Evolutionary conservation across 2,797 vertebrate genomes (phyloP), one percentile per base, ranked within the genome.

Genomic region (Tapirus indicus): DNA sequence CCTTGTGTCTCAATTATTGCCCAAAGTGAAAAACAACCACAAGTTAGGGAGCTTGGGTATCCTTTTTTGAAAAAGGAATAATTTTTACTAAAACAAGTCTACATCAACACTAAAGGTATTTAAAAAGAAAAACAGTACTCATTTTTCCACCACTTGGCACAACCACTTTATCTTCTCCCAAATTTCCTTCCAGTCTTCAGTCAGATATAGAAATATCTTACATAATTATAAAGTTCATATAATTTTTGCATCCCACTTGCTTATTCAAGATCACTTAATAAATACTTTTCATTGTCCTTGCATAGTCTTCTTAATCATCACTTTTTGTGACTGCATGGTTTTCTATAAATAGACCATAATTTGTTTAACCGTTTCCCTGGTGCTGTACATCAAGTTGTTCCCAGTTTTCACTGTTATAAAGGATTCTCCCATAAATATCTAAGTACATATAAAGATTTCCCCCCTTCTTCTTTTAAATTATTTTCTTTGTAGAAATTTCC

Each of bases 41-140:
- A 91, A 79, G 58, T 77, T 86, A 77, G 20, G 20, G 52, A 44
- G 10, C 32, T 74, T 87, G 69, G 9, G 10, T 72, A 25, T 41
- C 62, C 35, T 93, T 44, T 71, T 56, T 41, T 88, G 18, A 74
- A 25, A 71, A 93, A 93, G 13, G 10, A 86, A 78, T 87, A 83
- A 83, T 68, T 88, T 85, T 85, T 85, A 82, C 47, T 69, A 80
- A 93, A 25, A 44, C 20, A 80, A 88, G 25, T 91, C 60, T 95
- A 75, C 44, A 91, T 60, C 20, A 94, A 68, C n/a, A 35, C 35
- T 75, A 44, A 86, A 64, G 35, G 8, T 71, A 47, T 90, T 95
- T 79, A 21, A 96, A 93, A 95, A 91, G 41, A 87, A 83, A 95
- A 90, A 52, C 27, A 91, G 47, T 64, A 75, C 44, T 54, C 44